phyloP scores from a whole-genome alignment of 2,113 vertebrate genomes.

The Kryptolebias marmoratus region DNA sequence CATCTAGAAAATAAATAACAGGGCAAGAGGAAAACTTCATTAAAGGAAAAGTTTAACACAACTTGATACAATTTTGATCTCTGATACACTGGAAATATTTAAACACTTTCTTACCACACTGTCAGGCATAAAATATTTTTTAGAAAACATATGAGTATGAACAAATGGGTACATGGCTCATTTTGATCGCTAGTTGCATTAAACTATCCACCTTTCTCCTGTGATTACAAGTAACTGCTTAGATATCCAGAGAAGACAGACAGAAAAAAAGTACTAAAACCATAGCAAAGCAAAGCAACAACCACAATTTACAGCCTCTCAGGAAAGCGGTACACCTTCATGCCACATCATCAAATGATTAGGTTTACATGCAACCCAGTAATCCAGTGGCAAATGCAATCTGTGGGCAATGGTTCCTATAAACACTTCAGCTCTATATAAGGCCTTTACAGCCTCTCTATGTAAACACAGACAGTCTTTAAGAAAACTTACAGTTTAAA shows the following conservation, averaged over 20 bases:
- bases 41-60: slow-evolving; percentile 1
- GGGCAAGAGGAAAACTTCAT: slow-evolving; percentile 20
- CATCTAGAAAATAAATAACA: slow-evolving; percentile 66
- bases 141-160: background rate
- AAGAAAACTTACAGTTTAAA: slow-evolving; percentile 26
- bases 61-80: background rate
- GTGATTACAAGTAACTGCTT: slow-evolving; percentile 26
- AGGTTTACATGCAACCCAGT: slow-evolving; percentile 55
- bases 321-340: slow-evolving; percentile 34
- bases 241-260: slow-evolving; percentile 37
- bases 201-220: background rate
- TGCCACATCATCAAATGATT: slow-evolving; percentile 53
- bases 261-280: slow-evolving; percentile 23
- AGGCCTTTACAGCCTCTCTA: slow-evolving; percentile 24
- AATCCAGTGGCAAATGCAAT: slow-evolving; percentile 49
- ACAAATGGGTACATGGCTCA: slow-evolving; percentile 27
- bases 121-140: background rate
- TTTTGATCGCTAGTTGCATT: slow-evolving; percentile 17
- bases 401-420: slow-evolving; percentile 11
- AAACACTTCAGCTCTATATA: slow-evolving; percentile 38
- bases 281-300: slow-evolving; percentile 28
- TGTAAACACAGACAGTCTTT: slow-evolving; percentile 32
- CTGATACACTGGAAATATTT: background rate
- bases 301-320: slow-evolving; percentile 52
- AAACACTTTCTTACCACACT: background rate